These are phyloP conservation scores for Clostera curtula DNA, from an alignment of 2,888 invertebrate species.

Conservation along the genomic window DNA sequence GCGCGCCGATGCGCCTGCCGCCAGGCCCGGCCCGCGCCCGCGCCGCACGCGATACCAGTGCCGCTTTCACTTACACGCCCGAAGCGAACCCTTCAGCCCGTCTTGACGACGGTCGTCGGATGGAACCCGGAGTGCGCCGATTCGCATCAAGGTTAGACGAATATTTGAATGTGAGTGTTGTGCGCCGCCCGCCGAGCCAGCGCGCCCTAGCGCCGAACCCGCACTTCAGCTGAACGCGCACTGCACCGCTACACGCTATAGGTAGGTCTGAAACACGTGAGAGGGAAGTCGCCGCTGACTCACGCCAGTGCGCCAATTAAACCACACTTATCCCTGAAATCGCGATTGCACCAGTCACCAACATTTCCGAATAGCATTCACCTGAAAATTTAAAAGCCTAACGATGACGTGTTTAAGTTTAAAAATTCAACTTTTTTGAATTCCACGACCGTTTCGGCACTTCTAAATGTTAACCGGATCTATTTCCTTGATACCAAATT, in stretches of 20 bases:
- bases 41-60: conserved; percentile 47
- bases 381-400: no score
- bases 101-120: conserved; percentile 67
- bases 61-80: conserved; percentile 51
- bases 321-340: conserved; percentile 2
- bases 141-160: conserved; percentile 74
- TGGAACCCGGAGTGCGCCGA: conserved; percentile 74
- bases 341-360: no score
- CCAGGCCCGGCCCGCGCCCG: conserved; percentile 55
- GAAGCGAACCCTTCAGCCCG: conserved; percentile 66
- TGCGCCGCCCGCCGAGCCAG: conserved; percentile 50
- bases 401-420: no score
- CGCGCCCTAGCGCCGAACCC: conserved; percentile 50
- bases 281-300: conserved; percentile 48
- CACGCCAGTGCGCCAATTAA: conserved; percentile 30
- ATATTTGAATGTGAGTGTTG: conserved; percentile 71
- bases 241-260: conserved; percentile 44
- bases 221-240: conserved; percentile 54
- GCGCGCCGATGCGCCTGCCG: conserved; percentile 69
- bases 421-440: no score
- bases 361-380: no score
- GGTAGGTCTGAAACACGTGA: conserved; percentile 56
- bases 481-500: no score
- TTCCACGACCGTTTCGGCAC: no score
- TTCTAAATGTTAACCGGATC: no score